These are phyloP conservation scores for Sarcophaga carnaria DNA, from an alignment of 2,888 invertebrate genomes.

Conservation along the genomic window DNA sequence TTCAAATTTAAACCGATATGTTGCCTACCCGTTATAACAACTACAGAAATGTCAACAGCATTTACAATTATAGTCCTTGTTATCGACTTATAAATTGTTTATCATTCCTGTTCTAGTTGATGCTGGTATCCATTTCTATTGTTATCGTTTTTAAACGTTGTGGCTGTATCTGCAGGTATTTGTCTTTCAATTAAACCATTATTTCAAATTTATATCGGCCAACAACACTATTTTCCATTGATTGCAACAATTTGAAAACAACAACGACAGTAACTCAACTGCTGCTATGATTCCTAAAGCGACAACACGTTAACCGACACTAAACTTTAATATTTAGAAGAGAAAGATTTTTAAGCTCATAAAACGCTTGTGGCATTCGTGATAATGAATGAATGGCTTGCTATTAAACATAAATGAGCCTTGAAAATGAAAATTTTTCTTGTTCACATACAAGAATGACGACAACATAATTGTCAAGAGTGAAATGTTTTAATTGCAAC, in stretches of 20 bases:
- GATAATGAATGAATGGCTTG: neutral
- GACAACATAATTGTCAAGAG: neutral
- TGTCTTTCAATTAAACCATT: constrained; percentile 14
- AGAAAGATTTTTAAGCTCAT: neutral
- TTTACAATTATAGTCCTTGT: constrained; percentile 8
- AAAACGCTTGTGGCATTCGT: neutral
- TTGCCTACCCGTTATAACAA: too few species aligned
- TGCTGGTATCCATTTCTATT: too few species aligned
- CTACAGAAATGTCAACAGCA: too few species aligned
- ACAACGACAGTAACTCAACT: neutral
- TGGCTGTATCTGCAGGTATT: constrained; percentile 2
- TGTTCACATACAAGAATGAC: neutral
- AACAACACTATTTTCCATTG: constrained; percentile 30
- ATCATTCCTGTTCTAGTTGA: too few species aligned
- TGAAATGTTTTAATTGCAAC: neutral
- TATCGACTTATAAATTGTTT: neutral
- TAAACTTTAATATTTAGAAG: neutral
- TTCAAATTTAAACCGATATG: too few species aligned
- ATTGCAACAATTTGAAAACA: neutral
- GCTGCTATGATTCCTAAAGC: neutral
- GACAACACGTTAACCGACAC: neutral
- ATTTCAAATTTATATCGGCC: constrained; percentile 3
- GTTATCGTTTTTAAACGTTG: too few species aligned
- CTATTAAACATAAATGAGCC: neutral
- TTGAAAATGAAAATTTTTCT: neutral